A percentile compares a stretch with the other conserved stretches of the same genome.
These are phyloP conservation scores for Porphyrio hochstetteri DNA, from an alignment of 2,113 vertebrate species.

Conservation along the genomic window DNA sequence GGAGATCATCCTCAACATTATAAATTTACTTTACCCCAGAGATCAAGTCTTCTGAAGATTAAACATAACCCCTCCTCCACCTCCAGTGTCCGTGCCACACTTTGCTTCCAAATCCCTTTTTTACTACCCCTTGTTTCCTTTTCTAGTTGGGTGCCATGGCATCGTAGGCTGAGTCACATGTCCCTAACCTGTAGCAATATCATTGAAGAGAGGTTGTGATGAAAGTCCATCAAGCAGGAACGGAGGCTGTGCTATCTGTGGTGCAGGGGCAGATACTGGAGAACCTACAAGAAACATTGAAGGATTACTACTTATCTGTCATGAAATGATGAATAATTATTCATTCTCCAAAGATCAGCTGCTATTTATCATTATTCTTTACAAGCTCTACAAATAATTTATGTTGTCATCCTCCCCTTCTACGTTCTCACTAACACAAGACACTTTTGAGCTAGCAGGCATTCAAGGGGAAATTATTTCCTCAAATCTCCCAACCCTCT, in stretches of 20 bases:
- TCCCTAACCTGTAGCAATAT: conserved; percentile 88
- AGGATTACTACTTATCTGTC: background rate
- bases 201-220: conserved; percentile 92
- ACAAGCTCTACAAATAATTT: background rate
- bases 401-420: background rate
- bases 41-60: background rate
- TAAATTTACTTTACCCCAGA: background rate
- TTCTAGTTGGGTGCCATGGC: background rate
- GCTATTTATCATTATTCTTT: background rate
- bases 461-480: background rate
- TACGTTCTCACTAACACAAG: background rate
- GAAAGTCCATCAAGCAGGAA: conserved; percentile 94
- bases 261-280: conserved; percentile 73
- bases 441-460: background rate
- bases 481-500: background rate
- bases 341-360: background rate
- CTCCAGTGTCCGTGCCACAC: background rate
- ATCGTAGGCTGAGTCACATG: background rate
- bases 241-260: conserved; percentile 85
- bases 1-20: background rate
- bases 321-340: background rate
- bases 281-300: conserved; percentile 60
- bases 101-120: background rate
- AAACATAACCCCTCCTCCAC: background rate
- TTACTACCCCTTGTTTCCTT: background rate